A percentile compares a stretch with the other conserved stretches of the same genome.
Evolutionary conservation across 2,113 vertebrate species (phyloP).

Genomic region (Rissa tridactyla): DNA sequence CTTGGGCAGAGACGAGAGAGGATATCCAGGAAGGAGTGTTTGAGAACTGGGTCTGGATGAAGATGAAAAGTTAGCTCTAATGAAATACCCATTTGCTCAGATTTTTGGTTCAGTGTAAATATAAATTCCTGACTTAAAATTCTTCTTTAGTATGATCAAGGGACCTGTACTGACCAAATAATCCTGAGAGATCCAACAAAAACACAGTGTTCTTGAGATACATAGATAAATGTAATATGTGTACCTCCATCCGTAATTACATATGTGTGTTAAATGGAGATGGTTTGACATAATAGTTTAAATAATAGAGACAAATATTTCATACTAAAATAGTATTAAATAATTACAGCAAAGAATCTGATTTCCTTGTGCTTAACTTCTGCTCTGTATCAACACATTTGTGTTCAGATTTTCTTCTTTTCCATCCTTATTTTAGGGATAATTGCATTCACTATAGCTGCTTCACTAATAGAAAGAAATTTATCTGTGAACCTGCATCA

Average conservation of each 20-base stretch:
- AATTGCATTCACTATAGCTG: background rate
- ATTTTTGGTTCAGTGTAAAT: slow-evolving; percentile 3
- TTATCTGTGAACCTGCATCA: background rate
- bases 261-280: background rate
- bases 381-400: background rate
- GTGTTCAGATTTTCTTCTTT: background rate
- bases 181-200: background rate
- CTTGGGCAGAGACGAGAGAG: slow-evolving; percentile 16
- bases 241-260: background rate
- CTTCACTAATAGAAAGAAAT: background rate
- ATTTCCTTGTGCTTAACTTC: background rate
- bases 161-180: background rate
- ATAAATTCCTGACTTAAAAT: background rate
- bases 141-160: background rate
- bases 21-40: slow-evolving; percentile 30
- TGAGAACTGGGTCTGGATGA: background rate
- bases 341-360: background rate
- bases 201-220: background rate
- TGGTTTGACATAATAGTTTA: background rate
- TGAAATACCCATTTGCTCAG: background rate
- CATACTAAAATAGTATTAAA: background rate
- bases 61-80: slow-evolving; percentile 31
- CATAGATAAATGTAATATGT: background rate
- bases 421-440: background rate
- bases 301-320: background rate